These are phyloP conservation scores for Spea hammondii DNA, from an alignment of 2,797 vertebrate species.

Conservation along the genomic window DNA sequence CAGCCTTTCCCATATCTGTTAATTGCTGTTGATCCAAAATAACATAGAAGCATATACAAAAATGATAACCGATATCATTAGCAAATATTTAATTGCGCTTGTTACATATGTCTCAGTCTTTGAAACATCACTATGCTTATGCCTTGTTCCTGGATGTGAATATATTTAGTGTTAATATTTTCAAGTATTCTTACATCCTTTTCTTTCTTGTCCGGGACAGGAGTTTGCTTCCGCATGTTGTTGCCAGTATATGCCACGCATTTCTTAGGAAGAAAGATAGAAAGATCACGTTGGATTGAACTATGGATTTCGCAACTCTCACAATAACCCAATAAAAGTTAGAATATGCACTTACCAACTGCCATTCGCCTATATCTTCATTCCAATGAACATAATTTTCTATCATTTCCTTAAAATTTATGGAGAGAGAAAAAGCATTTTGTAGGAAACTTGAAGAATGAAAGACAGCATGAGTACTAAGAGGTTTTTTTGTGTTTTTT, in stretches of 20 bases:
- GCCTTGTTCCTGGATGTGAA: too few species aligned
- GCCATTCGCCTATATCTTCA: conserved; percentile 99
- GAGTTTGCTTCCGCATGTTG: conserved; percentile 98
- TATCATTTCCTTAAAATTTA: conserved; percentile 86
- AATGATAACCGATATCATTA: too few species aligned
- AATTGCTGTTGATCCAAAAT: too few species aligned
- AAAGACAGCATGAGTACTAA: too few species aligned
- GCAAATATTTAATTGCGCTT: too few species aligned
- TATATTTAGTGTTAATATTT: background rate
- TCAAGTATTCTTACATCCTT: conserved; percentile 84
- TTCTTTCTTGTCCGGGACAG: conserved; percentile 94
- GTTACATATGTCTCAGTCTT: too few species aligned
- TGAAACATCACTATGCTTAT: too few species aligned
- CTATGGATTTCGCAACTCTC: background rate
- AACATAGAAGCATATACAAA: too few species aligned
- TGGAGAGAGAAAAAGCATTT: background rate
- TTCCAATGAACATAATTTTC: conserved; percentile 99
- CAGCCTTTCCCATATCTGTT: too few species aligned
- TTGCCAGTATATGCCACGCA: conserved; percentile 98
- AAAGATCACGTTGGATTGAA: background rate
- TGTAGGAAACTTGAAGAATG: too few species aligned
- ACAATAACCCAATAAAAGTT: background rate
- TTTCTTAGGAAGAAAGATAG: conserved; percentile 76
- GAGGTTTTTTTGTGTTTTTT: too few species aligned
- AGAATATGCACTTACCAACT: conserved; percentile 77